A percentile compares a stretch with the other conserved stretches of the same genome.
Evolutionary conservation across 1,140 invertebrate species (phyloP).

Genomic region (Sweltsa coloradensis): DNA sequence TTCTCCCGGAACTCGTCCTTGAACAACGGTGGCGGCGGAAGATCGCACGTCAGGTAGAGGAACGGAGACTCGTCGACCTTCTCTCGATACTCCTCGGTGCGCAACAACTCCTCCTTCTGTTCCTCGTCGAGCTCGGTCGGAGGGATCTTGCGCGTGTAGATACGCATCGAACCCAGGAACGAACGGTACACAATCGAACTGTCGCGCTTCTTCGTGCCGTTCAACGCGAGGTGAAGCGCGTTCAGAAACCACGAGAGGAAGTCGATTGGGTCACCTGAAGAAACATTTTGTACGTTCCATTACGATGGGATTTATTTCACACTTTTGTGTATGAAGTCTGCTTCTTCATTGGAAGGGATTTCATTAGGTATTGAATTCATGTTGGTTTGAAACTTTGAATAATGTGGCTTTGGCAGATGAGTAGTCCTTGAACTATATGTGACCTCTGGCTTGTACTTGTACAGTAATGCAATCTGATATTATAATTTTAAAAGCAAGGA

Average conservation of each 20-base stretch:
- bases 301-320: no score
- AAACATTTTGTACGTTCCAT: no score
- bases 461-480: no score
- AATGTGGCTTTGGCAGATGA: not conserved
- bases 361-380: not conserved
- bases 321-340: no score
- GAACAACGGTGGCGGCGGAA: constrained; percentile 91
- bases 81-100: constrained; percentile 80
- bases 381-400: not conserved
- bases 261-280: constrained; percentile 86
- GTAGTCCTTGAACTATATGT: no score
- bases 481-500: no score
- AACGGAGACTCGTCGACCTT: constrained; percentile 81
- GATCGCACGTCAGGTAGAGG: constrained; percentile 90
- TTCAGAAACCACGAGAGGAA: constrained; percentile 96
- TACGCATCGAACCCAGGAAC: constrained; percentile 90
- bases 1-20: constrained; percentile 96
- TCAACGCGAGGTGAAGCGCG: constrained; percentile 80
- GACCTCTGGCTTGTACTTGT: no score
- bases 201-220: constrained; percentile 69
- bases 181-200: constrained; percentile 91
- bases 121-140: constrained; percentile 86
- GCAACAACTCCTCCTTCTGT: constrained; percentile 64
- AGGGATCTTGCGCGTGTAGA: constrained; percentile 88
- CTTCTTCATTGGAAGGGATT: no score